Base-by-base conservation (phyloP, 2,797 vertebrate genomes). In the Mastacembelus armatus region DNA sequence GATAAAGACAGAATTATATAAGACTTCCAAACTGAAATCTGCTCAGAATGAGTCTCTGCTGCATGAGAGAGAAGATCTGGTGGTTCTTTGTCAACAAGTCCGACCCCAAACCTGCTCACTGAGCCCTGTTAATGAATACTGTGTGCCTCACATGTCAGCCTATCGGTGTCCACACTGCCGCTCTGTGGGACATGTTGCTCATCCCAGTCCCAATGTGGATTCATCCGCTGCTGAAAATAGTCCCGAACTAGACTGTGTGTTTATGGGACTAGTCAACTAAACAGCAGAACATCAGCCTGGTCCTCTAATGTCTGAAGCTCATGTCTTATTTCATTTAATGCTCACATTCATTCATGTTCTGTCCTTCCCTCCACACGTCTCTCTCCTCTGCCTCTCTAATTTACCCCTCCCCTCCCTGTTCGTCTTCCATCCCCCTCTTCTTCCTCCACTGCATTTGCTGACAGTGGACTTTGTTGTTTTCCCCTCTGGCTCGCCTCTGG, bases 401-500 rank as follows among this genome's bases (percentile, higher is more conserved):
- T 71, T 66, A 74, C 73, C 63, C 42, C 59, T 38, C 39, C 3
- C 4, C 26, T 29, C 10, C 64, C 43, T 16, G 15, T 2, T 52
- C 33, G 29, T 2, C 1, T 1, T 62, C 27, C 36, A 35, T 44
- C 51, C 39, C 10, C 58, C 36, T 45, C 29, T 62, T 55, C 74
- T 36, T 47, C 64, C 51, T 71, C 62, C 51, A 81, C 67, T 47
- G 35, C 82, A 74, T 76, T 27, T 85, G 83, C 84, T 89, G 83
- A 90, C 84, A 0, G 35, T 29, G 74, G 39, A 27, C 33, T 85
- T 85, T 65, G 68, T 80, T 71, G 48, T 84, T 81, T 77, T 75
- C 67, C 66, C 71, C 16, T 67, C 61, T 85, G 81, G 59, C 75
- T 76, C 43, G 45, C 61, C 72, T 83, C 62, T 1, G 66, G 73